Conservation (phyloP, 1,140 invertebrate species). For the Scaptomyza montana region DNA sequence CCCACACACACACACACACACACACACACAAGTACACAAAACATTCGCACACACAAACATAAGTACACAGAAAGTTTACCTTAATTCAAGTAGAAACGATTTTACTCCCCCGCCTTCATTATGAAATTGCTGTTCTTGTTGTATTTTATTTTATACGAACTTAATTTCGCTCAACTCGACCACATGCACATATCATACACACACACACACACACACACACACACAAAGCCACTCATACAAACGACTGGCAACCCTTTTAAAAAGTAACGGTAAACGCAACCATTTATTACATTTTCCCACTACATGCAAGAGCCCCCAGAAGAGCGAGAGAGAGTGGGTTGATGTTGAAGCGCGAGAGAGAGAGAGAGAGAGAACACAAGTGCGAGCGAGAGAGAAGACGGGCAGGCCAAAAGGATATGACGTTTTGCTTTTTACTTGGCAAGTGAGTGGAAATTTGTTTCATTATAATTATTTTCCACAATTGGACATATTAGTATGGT, state of each 20-base stretch:
- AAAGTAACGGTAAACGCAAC: constrained; percentile 80
- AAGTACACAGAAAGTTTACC: constrained; percentile 49
- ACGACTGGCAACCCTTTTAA: constrained; percentile 71
- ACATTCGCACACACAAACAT: constrained; percentile 3
- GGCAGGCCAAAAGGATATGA: constrained; percentile 71
- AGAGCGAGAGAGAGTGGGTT: constrained; percentile 4
- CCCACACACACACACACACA: constrained; percentile 53
- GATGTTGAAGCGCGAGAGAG: background rate
- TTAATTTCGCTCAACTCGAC: constrained; percentile 75
- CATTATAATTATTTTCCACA: constrained; percentile 84
- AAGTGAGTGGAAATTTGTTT: constrained; percentile 84
- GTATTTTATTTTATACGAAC: constrained; percentile 79
- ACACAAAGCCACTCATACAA: constrained; percentile 39
- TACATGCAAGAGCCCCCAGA: constrained; percentile 14
- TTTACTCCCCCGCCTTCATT: constrained; percentile 73
- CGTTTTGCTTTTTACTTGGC: constrained; percentile 79
- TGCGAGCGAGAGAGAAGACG: constrained; percentile 59
- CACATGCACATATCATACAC: constrained; percentile 55
- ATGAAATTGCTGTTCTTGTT: constrained; percentile 60
- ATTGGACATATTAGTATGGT: constrained; percentile 84
- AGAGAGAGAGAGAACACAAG: background rate
- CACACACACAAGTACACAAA: background rate
- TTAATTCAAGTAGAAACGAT: constrained; percentile 79
- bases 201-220: constrained; percentile 32
- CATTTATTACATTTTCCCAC: constrained; percentile 72